Conservation (phyloP, 1,140 invertebrate species). For the Bombus ignitus region DNA sequence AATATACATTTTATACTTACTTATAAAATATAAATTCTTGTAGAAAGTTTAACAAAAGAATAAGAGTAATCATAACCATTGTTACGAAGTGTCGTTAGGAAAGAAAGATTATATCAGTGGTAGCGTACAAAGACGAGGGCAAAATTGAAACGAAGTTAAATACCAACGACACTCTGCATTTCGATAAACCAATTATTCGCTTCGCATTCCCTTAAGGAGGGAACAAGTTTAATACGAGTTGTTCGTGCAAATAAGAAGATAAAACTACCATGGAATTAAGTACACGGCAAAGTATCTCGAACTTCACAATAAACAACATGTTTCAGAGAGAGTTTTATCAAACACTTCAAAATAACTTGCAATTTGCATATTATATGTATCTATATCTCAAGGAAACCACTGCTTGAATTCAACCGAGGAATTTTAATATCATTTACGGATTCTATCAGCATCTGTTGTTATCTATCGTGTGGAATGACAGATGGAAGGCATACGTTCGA, state of each 20-base stretch:
- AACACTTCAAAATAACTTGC: neutral
- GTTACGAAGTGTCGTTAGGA: too few relatives aligned
- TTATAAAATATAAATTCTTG: too few relatives aligned
- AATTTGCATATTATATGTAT: neutral
- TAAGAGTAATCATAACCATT: neutral
- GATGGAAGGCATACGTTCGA: neutral
- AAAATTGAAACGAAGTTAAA: neutral
- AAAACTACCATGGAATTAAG: slow-evolving; percentile 1
- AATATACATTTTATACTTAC: too few relatives aligned
- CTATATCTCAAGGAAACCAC: neutral
- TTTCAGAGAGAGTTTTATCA: slow-evolving; percentile 23
- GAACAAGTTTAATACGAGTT: slow-evolving; percentile 21
- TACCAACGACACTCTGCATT: neutral
- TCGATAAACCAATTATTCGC: slow-evolving; percentile 19
- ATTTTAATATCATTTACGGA: neutral
- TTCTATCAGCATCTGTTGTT: neutral
- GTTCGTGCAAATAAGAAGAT: slow-evolving; percentile 30
- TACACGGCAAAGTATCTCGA: neutral
- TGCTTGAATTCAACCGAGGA: neutral
- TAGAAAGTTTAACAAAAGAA: neutral
- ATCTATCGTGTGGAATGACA: neutral
- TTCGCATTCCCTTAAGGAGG: neutral
- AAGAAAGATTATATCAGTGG: neutral
- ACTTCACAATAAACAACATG: slow-evolving; percentile 14
- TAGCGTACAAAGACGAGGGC: neutral